Conservation (phyloP, 2,113 vertebrate genomes). For the Ranitomeya variabilis region DNA sequence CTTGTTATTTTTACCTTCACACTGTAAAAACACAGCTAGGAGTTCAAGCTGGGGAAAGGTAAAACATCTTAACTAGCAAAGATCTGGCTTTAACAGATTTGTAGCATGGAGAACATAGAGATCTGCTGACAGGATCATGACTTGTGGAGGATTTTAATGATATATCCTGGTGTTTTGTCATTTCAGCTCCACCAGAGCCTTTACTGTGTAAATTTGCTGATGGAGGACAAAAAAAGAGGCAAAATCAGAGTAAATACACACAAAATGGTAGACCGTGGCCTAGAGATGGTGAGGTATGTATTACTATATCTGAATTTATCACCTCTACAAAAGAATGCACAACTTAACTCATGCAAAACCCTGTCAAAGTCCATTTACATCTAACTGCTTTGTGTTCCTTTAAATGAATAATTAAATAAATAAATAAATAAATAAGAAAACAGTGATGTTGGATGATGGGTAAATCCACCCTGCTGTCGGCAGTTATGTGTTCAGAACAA, state of each 20-base stretch:
- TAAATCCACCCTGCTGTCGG: not conserved
- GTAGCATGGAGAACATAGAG: conserved; percentile 69
- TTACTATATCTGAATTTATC: conserved; percentile 1
- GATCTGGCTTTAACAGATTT: conserved; percentile 74
- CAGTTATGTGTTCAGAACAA: too few species aligned
- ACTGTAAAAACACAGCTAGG: conserved; percentile 70
- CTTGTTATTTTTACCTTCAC: conserved; percentile 61
- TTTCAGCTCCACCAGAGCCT: conserved; percentile 90
- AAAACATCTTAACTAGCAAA: conserved; percentile 74
- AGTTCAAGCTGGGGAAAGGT: conserved; percentile 64
- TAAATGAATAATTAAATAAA: too few species aligned
- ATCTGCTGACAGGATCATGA: conserved; percentile 66
- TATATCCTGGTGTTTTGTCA: conserved; percentile 72
- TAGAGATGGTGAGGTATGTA: conserved; percentile 94
- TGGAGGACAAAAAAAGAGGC: conserved; percentile 96
- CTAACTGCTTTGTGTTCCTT: not conserved
- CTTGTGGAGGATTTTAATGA: conserved; percentile 70
- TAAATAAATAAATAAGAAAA: too few species aligned
- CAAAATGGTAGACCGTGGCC: conserved; percentile 96
- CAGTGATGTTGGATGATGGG: not conserved
- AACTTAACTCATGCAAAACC: not conserved
- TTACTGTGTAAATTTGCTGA: conserved; percentile 98
- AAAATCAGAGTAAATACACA: conserved; percentile 97
- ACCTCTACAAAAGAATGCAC: not conserved
- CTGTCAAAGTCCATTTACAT: not conserved